phyloP scores from a whole-genome alignment of 1,140 invertebrate genomes.

The Cydia fagiglandana region DNA sequence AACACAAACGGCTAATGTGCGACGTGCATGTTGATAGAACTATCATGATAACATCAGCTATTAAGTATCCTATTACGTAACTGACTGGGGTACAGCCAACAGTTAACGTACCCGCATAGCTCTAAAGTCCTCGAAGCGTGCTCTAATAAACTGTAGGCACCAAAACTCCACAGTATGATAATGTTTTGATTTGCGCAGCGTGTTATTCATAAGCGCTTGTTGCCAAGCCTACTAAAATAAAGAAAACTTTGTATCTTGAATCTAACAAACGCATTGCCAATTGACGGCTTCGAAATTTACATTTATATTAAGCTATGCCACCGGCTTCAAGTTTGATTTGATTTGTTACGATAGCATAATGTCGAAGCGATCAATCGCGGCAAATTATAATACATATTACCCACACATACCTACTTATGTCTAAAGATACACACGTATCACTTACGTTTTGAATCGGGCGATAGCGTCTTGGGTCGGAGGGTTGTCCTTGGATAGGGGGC shows the following conservation, averaged over 20 bases:
- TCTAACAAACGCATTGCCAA: slow-evolving; percentile 16
- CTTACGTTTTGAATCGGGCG: slow-evolving; percentile 76
- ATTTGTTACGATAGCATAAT: slow-evolving; percentile 14
- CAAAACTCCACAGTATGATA: background rate
- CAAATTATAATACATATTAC: slow-evolving; percentile 33
- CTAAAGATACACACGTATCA: slow-evolving; percentile 33
- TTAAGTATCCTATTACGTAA: slow-evolving; percentile 3
- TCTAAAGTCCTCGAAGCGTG: slow-evolving; percentile 10
- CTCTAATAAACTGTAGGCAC: background rate
- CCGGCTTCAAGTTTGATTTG: background rate
- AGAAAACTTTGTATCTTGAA: no score
- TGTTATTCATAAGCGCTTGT: background rate
- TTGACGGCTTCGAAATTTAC: slow-evolving; percentile 22
- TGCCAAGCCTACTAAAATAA: no score
- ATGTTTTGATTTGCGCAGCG: slow-evolving; percentile 2
- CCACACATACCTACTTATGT: slow-evolving; percentile 27
- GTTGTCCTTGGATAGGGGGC: slow-evolving; percentile 66
- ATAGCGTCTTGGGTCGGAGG: slow-evolving; percentile 67
- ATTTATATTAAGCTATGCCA: slow-evolving; percentile 19
- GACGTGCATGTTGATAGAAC: slow-evolving; percentile 36
- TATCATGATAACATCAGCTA: slow-evolving; percentile 10
- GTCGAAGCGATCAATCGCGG: slow-evolving; percentile 12
- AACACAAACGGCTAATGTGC: slow-evolving; percentile 42
- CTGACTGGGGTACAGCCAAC: background rate
- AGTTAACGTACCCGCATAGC: slow-evolving; percentile 21